These are phyloP conservation scores for Plodia interpunctella DNA, from an alignment of 1,140 invertebrate species.

Conservation along the genomic window DNA sequence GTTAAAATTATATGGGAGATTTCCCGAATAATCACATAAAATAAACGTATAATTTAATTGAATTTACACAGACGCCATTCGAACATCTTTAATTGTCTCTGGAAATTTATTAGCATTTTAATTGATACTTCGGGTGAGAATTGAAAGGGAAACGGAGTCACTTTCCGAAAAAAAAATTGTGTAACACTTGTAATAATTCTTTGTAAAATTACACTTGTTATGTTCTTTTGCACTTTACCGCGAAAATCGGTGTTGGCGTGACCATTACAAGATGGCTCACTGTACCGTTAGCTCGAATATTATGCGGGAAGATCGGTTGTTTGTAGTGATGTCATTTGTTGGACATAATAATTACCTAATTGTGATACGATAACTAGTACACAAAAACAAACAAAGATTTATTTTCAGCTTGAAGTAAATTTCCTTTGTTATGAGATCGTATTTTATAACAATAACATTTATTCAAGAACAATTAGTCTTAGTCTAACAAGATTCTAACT, in stretches of 20 bases:
- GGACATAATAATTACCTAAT: too few species aligned
- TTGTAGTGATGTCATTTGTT: neutral
- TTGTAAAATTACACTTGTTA: constrained; percentile 7
- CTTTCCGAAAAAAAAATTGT: constrained; percentile 16
- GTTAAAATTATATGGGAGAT: neutral
- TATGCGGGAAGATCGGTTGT: neutral
- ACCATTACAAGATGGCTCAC: too few species aligned
- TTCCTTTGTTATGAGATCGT: too few species aligned
- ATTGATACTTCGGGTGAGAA: constrained; percentile 12
- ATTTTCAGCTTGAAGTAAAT: too few species aligned
- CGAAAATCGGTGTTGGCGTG: neutral
- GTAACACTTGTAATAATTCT: neutral
- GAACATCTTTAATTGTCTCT: neutral
- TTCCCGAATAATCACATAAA: neutral
- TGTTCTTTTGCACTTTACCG: constrained; percentile 9
- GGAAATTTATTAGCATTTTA: constrained; percentile 11
- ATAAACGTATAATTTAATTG: neutral
- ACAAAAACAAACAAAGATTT: too few species aligned
- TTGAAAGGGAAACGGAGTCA: constrained; percentile 17
- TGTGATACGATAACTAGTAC: too few species aligned
- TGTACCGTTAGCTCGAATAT: too few species aligned
- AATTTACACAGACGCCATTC: neutral
- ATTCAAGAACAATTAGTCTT: too few species aligned
- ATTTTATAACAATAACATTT: too few species aligned
- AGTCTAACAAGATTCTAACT: too few species aligned